Base-by-base conservation (phyloP, 2,797 vertebrate species). In the Pantherophis vulpinus region DNA sequence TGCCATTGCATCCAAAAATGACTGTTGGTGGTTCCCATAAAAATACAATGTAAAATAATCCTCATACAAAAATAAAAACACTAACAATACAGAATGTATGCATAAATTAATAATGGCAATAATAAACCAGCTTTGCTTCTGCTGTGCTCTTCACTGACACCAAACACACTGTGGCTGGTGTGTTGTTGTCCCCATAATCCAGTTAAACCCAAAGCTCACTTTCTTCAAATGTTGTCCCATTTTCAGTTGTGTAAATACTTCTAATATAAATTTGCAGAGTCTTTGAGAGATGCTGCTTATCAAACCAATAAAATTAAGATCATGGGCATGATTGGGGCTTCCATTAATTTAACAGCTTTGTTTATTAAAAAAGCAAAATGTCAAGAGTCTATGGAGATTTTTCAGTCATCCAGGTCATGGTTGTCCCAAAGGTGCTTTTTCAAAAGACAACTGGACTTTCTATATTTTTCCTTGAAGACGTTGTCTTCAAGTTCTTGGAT, bases 241-340 rank as follows among this genome's bases (percentile, higher is more conserved):
- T 92, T 93, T 94, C 91, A 92, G 91, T 92, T 27, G 27, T 74
- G 83, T 10, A 51, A 6, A 54, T 93, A 1, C 93, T 94, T 70
- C 83, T 25, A 86, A 1, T 27, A 8, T 92, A 96, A 93, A 90
- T 94, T 86, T 54, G 0, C 32, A 94, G 27, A 5, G 29, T 1
- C 5, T 92, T 94, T 74, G 32, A 86, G 91, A 51, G 92, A 95
- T 87, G 51, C 51, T 91, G 3, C 14, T 92, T 95, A 95, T 93
- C 92, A 93, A 94, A 92, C 91, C 70, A 91, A 91, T 87, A 86
- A 58, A 20, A 74, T 88, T 70, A 66, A 59, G 29, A 11, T 87
- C 8, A 60, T 16, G 58, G 93, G 23, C 12, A 79, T 32, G 70
- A 95, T 13, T 37, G 66, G 60, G 9, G 27, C 12, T 95, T 29